Conservation (phyloP, 2,797 vertebrate species). For the Ctenochaetus hawaiiensis region DNA sequence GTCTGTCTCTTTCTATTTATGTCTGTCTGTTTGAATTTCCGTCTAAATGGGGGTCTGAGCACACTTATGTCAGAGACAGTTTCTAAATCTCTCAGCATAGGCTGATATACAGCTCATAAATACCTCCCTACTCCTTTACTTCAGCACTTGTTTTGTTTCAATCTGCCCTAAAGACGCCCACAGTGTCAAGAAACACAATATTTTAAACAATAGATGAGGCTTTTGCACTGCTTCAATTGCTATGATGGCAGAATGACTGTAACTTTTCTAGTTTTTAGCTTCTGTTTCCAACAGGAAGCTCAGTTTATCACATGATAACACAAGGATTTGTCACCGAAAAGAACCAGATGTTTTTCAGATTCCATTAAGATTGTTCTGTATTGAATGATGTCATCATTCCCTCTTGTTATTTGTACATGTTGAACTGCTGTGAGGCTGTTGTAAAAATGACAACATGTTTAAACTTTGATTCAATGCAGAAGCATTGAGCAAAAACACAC, state of each 20-base stretch:
- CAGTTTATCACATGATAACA: constrained; percentile 21
- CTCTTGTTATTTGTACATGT: constrained; percentile 26
- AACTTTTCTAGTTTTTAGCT: not conserved
- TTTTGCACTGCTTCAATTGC: not conserved
- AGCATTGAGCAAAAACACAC: not conserved
- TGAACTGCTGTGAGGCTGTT: not conserved
- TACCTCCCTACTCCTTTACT: constrained; percentile 24
- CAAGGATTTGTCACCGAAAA: constrained; percentile 6
- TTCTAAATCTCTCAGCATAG: constrained; percentile 14
- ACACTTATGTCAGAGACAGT: constrained; percentile 7
- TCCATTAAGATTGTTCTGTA: not conserved
- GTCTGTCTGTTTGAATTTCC: constrained; percentile 27
- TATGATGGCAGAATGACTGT: constrained; percentile 7
- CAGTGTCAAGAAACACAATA: constrained; percentile 24
- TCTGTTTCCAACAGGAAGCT: constrained; percentile 10
- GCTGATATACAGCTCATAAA: constrained; percentile 12
- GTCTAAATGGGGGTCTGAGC: not conserved
- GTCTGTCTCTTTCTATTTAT: constrained; percentile 18
- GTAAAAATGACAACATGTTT: not conserved
- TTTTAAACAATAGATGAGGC: constrained; percentile 2
- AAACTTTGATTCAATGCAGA: not conserved
- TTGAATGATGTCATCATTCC: not conserved
- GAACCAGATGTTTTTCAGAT: not conserved
- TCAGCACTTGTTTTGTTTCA: constrained; percentile 18
- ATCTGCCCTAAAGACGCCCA: not conserved